phyloP scores from a whole-genome alignment of 2,888 invertebrate species.

The Lomographa bimaculata region DNA sequence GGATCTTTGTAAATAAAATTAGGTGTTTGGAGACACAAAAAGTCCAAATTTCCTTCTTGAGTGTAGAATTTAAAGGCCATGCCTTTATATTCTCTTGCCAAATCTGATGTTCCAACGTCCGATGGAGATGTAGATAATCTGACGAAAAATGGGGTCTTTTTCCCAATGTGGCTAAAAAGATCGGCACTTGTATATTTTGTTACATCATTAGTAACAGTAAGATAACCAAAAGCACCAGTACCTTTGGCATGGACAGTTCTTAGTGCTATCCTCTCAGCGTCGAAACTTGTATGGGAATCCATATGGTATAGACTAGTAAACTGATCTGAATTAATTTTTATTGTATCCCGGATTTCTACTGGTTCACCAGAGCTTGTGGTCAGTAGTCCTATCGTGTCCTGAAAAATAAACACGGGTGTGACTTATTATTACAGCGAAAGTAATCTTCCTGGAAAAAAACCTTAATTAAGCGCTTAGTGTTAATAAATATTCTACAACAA shows the following conservation, averaged over 20 bases:
- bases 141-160: constrained; percentile 88
- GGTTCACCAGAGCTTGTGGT: constrained; percentile 91
- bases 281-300: constrained; percentile 85
- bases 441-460: too few relatives aligned
- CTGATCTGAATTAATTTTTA: constrained; percentile 88
- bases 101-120: constrained; percentile 92
- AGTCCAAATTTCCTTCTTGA: constrained; percentile 93
- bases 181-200: constrained; percentile 89
- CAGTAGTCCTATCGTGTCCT: constrained; percentile 80
- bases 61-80: constrained; percentile 96
- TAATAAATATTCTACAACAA: too few relatives aligned
- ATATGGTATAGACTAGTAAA: constrained; percentile 40
- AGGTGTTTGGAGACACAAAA: constrained; percentile 93
- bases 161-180: constrained; percentile 88
- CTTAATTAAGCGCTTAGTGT: too few relatives aligned
- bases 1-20: constrained; percentile 95
- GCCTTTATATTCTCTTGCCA: constrained; percentile 92
- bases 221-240: constrained; percentile 91
- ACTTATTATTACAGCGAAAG: too few relatives aligned
- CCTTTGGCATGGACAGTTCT: constrained; percentile 97
- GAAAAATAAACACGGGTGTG: too few relatives aligned
- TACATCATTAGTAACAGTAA: constrained; percentile 92
- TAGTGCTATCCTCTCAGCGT: constrained; percentile 94
- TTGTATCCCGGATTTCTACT: constrained; percentile 86
- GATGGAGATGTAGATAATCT: constrained; percentile 92